These are phyloP conservation scores for Petromus typicus DNA, from an alignment of 2,113 vertebrate species.

Conservation along the genomic window DNA sequence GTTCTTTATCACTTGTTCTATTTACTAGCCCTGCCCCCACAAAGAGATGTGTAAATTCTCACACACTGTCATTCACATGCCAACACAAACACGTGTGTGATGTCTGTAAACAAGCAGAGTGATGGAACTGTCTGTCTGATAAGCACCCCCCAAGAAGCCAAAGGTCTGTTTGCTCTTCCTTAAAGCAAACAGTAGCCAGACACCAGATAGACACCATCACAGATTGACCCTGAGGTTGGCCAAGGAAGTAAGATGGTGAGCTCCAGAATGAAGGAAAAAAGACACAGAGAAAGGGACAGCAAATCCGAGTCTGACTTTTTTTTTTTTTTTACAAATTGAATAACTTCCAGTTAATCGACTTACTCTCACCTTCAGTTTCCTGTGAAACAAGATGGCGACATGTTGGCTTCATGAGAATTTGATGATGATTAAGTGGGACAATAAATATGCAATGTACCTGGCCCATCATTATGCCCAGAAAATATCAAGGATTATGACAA, in stretches of 20 bases:
- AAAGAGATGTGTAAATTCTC: conserved; percentile 24
- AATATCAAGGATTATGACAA: background rate
- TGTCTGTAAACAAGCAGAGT: conserved; percentile 47
- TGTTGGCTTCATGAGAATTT: background rate
- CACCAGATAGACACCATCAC: conserved; percentile 39
- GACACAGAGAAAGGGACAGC: background rate
- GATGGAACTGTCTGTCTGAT: background rate
- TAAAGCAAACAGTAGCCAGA: conserved; percentile 73
- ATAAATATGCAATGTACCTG: background rate
- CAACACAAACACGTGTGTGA: conserved; percentile 51
- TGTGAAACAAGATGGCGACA: background rate
- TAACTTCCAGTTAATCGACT: background rate
- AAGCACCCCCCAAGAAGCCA: conserved; percentile 47
- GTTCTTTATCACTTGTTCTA: conserved; percentile 2
- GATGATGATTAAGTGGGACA: background rate
- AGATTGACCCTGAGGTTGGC: conserved; percentile 25
- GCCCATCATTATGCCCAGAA: background rate
- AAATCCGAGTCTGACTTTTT: background rate
- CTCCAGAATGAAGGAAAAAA: conserved; percentile 9
- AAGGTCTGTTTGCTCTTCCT: conserved; percentile 40
- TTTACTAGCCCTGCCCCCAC: background rate
- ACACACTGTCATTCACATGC: conserved; percentile 52
- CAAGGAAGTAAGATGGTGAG: background rate
- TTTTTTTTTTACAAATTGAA: background rate
- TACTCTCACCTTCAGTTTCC: background rate